Conservation (phyloP, 1,140 invertebrate genomes). For the Eurosta solidaginis region DNA sequence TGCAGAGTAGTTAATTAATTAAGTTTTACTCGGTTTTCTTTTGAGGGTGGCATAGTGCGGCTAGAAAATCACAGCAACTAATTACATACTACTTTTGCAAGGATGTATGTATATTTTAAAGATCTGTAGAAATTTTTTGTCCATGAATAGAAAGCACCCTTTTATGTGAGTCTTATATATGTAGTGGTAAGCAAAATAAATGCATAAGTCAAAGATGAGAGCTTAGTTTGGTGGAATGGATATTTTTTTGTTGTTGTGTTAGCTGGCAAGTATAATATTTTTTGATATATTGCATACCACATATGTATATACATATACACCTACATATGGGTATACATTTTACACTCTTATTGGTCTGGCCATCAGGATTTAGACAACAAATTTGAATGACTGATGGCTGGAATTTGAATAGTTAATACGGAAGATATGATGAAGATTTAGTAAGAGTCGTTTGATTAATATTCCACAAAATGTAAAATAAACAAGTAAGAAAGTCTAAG, state of each 20-base stretch:
- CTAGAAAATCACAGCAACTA: background rate
- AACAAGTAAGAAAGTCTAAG: no score
- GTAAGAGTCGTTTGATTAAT: no score
- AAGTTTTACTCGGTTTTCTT: background rate
- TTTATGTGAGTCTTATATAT: background rate
- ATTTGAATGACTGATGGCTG: background rate
- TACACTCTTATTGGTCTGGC: background rate
- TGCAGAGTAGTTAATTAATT: constrained; percentile 23
- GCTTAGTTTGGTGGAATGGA: background rate
- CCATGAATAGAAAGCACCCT: no score
- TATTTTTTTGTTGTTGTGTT: no score
- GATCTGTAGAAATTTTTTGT: no score
- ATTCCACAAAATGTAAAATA: no score
- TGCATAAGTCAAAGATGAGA: background rate
- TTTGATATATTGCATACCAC: background rate
- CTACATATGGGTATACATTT: no score
- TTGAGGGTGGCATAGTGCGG: background rate
- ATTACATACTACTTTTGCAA: no score
- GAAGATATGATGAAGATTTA: no score
- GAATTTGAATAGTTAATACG: no score
- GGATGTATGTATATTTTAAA: background rate
- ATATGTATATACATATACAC: background rate
- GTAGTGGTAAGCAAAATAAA: background rate
- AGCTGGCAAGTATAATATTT: no score
- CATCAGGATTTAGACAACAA: background rate